Evolutionary conservation across 2,888 invertebrate species (phyloP), one percentile per base, ranked within the genome.

Genomic region (Tolmerus cingulatus): DNA sequence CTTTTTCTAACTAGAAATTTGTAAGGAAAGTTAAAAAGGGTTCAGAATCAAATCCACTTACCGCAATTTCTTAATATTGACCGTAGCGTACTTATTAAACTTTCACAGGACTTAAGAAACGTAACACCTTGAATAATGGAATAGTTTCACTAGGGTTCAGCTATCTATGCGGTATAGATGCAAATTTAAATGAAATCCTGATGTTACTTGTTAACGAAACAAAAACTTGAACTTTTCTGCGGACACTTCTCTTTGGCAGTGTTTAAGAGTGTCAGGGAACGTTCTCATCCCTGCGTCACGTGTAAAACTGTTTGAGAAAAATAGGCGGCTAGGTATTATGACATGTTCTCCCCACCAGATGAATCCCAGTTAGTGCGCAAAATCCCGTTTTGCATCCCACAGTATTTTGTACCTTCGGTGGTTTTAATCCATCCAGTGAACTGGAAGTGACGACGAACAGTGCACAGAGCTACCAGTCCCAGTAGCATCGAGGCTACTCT

Each of bases 401-500:
- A 30, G 55, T 23, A 78, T 74, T 40, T 40, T 81, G 79, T 46
- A 16, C 43, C 79, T 55, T 79, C 79, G 37, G 30, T n/a, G 78
- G 27, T 34, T 40, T 19, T 78, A 87, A 37, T 78, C 43, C 88
- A 85, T 85, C 74, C 85, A 74, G 77, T 30, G 84, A 85, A 87
- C 88, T 88, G 87, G 84, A 85, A 85, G 43, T 85, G 87, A 87
- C 87, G 87, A 88, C 87, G 87, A 88, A 87, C 87, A 86, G 87
- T 66, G 43, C 14, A 66, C 23, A 66, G 55, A 40, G 79, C 16
- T 16, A 14, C n/a, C 76, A 46, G 66, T 19, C 12, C n/a, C 76
- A 46, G 57, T n/a, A 23, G 37, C 76, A 34, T n/a, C 7, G 40
- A 74, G 19, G 34, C 78, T 23, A 55, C 57, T 79, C 87, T 88